phyloP scores from a whole-genome alignment of 2,113 vertebrate genomes.

The Eubucco bourcierii region DNA sequence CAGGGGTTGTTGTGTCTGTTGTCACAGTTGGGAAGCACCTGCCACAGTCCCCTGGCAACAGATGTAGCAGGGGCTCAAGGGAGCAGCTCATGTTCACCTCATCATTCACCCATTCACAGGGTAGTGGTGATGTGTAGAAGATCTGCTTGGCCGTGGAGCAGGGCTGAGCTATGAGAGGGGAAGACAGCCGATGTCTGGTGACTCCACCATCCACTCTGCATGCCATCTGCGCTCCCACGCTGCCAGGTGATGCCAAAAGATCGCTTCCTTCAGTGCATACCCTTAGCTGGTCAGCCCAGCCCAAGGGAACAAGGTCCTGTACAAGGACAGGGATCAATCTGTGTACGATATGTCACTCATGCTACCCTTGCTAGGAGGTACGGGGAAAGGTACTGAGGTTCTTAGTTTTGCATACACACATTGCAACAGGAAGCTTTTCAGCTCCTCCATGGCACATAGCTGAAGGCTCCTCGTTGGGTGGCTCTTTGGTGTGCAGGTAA shows the following conservation, averaged over 20 bases:
- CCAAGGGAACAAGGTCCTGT: too few species aligned
- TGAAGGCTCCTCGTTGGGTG: rapidly evolving
- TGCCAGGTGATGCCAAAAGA: rapidly evolving
- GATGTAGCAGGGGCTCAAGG: neutral
- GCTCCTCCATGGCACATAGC: neutral
- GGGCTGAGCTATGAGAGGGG: neutral
- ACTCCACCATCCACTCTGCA: rapidly evolving
- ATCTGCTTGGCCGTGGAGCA: neutral
- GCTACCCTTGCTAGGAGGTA: neutral
- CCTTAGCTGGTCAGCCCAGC: neutral
- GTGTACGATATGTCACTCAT: neutral
- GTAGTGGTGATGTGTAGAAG: neutral
- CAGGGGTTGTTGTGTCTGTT: neutral
- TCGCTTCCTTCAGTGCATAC: neutral
- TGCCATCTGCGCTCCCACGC: neutral
- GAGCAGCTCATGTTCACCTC: neutral
- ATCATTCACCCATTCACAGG: rapidly evolving
- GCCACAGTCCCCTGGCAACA: neutral
- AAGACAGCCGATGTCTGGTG: neutral
- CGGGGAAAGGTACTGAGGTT: neutral
- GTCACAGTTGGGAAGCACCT: neutral
- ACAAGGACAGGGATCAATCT: rapidly evolving
- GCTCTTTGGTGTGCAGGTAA: neutral
- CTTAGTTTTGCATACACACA: neutral
- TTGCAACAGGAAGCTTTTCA: neutral